These are phyloP conservation scores for Lagopus muta DNA, from an alignment of 2,113 vertebrate species.

Conservation along the genomic window DNA sequence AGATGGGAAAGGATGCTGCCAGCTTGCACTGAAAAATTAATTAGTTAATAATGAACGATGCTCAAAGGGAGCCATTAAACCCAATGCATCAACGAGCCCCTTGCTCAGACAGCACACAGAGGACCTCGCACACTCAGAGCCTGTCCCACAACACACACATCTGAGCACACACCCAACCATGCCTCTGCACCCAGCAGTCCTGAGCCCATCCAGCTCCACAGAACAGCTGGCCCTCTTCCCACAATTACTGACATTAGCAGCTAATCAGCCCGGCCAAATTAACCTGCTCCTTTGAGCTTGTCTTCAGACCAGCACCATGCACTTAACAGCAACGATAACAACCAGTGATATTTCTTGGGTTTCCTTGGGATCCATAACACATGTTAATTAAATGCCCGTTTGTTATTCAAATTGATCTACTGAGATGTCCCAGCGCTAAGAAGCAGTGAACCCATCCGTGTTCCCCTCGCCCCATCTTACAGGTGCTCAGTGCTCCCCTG, in stretches of 20 bases:
- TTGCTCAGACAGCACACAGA: neutral
- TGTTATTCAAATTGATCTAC: conserved; percentile 16
- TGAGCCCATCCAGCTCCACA: neutral
- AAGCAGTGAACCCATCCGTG: neutral
- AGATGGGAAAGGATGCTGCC: fast-evolving
- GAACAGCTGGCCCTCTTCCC: fast-evolving
- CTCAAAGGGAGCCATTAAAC: neutral
- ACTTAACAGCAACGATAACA: neutral
- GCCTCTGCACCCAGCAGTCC: neutral
- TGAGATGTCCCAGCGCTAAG: neutral
- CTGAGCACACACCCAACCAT: neutral
- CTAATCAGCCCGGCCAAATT: neutral
- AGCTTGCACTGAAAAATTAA: neutral
- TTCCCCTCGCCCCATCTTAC: neutral
- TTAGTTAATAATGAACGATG: neutral
- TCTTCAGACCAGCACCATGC: neutral
- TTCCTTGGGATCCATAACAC: conserved; percentile 12
- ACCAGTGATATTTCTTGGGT: neutral
- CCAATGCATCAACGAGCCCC: fast-evolving
- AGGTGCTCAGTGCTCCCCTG: neutral
- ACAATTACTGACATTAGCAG: neutral
- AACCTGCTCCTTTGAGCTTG: neutral
- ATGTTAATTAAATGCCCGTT: conserved; percentile 4
- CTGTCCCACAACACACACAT: fast-evolving
- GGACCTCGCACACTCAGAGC: neutral